Evolutionary conservation across 1,140 invertebrate genomes (phyloP), one percentile per base, ranked within the genome.

Genomic region (Antheraea mylitta): DNA sequence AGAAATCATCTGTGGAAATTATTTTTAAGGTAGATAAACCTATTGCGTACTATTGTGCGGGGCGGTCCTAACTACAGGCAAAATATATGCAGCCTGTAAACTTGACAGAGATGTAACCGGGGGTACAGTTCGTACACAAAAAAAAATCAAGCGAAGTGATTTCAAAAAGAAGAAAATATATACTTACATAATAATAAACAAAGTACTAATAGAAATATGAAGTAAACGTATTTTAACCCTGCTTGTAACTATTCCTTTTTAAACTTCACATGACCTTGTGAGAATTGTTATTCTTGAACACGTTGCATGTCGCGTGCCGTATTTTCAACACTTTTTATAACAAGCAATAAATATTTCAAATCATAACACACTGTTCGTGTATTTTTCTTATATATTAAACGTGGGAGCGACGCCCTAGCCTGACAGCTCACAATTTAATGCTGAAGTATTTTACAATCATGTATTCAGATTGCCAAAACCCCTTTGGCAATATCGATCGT

Each of bases 291-390:
- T 61, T 61, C 19, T 22, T 22, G 7, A 61, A 72, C 66, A 72
- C 63, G 11, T 68, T 66, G 53, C 42, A 53, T 58, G 38, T 72
- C 70, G 70, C 70, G 70, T 72, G 70, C 66, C 6, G 30, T 63
- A 66, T 65, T 71, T 67, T 45, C 63, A 67, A 45, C 64, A 37
- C 30, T 22, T 70, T 63, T 71, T 71, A 22, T 65, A 71, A 53
- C 66, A 30, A 38, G 62, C 68, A 68, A 53, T 53, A 69, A 72
- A 71, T 74, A 73, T 76, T 62, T 64, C 48, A 68, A 61, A 70
- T 74, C 72, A 72, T 72, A 74, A 74, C 68, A 70, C 48, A 65
- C 37, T 9, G 22, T 30, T 37, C 22, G 30, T 63, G 61, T 36
- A 37, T 63, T 63, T 63, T 63, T 22, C 61, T 63, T 63, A 3